Evolutionary conservation across 1,140 invertebrate genomes (phyloP).

Genomic region (Hydropsyche tenuis): DNA sequence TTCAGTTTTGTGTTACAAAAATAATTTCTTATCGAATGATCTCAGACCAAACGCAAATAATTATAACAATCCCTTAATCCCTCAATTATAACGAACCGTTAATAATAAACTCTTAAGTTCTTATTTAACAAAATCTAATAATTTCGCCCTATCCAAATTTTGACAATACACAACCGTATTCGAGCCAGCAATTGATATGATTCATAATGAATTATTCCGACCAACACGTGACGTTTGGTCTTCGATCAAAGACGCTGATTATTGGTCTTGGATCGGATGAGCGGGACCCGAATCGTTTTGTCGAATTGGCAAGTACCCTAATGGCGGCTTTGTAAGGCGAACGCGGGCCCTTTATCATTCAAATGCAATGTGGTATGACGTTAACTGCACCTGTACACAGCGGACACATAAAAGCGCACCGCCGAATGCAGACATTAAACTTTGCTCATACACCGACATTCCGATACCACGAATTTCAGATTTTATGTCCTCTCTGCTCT

Average conservation of each 20-base stretch:
- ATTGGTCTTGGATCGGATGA: constrained; percentile 32
- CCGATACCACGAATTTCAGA: not conserved
- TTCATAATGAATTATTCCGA: not conserved
- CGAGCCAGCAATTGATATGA: too few relatives aligned
- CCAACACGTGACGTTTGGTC: not conserved
- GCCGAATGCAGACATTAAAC: not conserved
- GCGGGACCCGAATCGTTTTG: constrained; percentile 36
- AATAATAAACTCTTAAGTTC: too few relatives aligned
- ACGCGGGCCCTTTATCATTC: constrained; percentile 45
- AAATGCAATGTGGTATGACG: constrained; percentile 43
- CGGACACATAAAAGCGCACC: constrained; percentile 13
- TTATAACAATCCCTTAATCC: too few relatives aligned
- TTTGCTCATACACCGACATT: not conserved
- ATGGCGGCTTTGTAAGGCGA: constrained; percentile 36
- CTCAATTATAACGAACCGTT: too few relatives aligned
- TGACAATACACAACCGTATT: too few relatives aligned
- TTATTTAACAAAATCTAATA: too few relatives aligned
- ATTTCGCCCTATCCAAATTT: too few relatives aligned
- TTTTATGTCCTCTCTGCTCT: not conserved
- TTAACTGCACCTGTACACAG: constrained; percentile 35
- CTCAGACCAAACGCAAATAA: too few relatives aligned
- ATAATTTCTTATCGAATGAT: too few relatives aligned
- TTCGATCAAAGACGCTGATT: constrained; percentile 39
- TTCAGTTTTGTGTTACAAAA: too few relatives aligned
- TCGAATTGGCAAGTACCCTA: constrained; percentile 37